Conservation (phyloP, 2,888 invertebrate species). For the Pollenia labialis region DNA sequence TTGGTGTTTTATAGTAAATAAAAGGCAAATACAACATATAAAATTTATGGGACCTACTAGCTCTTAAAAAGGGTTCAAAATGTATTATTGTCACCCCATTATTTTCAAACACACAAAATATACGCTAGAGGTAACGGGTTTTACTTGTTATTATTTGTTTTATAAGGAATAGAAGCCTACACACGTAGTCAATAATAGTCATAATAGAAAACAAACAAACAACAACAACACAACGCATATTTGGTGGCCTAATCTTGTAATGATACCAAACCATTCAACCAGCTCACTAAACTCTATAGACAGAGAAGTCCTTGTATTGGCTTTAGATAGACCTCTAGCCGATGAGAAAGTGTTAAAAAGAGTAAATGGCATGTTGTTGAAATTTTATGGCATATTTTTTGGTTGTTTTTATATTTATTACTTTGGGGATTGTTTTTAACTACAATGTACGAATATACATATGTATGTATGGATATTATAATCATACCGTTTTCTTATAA, state of each 20-base stretch:
- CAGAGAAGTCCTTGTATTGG: constrained; percentile 33
- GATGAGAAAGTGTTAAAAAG: constrained; percentile 37
- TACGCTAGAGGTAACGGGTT: constrained; percentile 44
- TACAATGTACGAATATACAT: constrained; percentile 60
- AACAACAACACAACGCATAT: constrained; percentile 60
- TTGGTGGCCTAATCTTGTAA: constrained; percentile 73
- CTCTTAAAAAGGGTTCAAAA: constrained; percentile 71
- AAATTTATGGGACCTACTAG: constrained; percentile 71
- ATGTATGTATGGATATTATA: constrained; percentile 46
- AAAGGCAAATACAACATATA: constrained; percentile 70
- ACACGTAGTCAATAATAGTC: constrained; percentile 72
- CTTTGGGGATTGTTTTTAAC: constrained; percentile 79
- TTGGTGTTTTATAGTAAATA: constrained; percentile 35
- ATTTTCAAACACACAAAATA: constrained; percentile 54
- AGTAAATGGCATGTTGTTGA: constrained; percentile 69
- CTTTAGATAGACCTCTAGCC: neutral
- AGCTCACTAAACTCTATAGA: constrained; percentile 33
- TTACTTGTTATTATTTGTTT: constrained; percentile 46
- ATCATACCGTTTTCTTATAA: constrained; percentile 60
- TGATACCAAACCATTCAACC: constrained; percentile 60
- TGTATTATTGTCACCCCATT: constrained; percentile 74
- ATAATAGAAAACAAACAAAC: constrained; percentile 55
- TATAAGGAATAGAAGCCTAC: constrained; percentile 34
- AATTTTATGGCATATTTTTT: constrained; percentile 81
- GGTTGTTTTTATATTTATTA: constrained; percentile 83